Evolutionary conservation across 2,797 vertebrate species (phyloP), one percentile per base, ranked within the genome.

Genomic region (Nothura maculosa): DNA sequence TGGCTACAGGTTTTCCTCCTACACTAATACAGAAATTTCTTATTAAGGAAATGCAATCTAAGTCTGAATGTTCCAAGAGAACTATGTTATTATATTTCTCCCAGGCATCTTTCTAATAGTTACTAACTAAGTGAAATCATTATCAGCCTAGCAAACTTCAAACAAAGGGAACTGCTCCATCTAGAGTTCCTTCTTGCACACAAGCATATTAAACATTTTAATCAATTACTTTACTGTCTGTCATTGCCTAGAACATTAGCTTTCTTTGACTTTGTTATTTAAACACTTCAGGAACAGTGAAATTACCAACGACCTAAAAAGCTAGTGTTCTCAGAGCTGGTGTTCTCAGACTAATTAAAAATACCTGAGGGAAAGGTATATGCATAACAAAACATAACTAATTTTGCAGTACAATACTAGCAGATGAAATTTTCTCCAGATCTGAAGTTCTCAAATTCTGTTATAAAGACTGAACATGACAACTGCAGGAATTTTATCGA

Each of bases 131-230:
- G 30, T 58, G 55, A 94, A 96, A 94, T 94, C 43, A 69, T 87
- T 69, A 83, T 85, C 60, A 69, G 27, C 20, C 12, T 21, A 85
- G 73, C 24, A 90, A 88, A 94, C 70, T 86, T 95, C 93, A 96
- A 82, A 94, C 55, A 96, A 93, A 97, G 97, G 77, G 87, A 97
- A 98, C 86, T 98, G 95, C 96, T 98, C 97, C 97, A 98, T 98
- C 97, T 98, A 98, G 96, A 98, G 97, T 97, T 96, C 54, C 48
- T 4, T 94, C 79, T 85, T 95, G 86, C 66, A 92, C 70, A 88
- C 82, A 95, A 93, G 34, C 54, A 66, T 93, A 93, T 89, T 94
- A 94, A 89, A 62, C 92, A 91, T 85, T 93, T 93, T 69, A 93
- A 84, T 91, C 63, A 85, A 76, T 81, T 9, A 70, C 83, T 90